phyloP scores from a whole-genome alignment of 30 jellyfish, hydroid and myxozoan species.

The Sanderia malayensis region DNA sequence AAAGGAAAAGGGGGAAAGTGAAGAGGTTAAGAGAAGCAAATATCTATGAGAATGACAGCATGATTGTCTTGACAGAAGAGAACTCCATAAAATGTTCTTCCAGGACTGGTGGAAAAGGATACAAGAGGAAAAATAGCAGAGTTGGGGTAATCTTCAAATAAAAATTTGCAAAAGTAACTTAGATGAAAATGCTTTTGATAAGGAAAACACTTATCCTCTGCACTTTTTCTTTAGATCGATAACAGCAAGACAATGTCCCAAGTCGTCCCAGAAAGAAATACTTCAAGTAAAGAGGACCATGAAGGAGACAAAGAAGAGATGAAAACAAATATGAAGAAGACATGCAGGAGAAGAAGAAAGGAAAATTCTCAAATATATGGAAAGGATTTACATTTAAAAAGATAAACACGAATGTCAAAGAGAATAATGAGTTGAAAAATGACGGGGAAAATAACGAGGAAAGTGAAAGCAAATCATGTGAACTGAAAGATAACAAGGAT shows the following conservation, averaged over 20 bases:
- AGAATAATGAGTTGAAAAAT: background rate
- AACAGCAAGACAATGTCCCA: no score
- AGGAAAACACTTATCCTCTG: no score
- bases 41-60: background rate
- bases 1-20: background rate
- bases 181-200: no score
- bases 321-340: background rate
- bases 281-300: no score
- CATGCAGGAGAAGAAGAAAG: background rate
- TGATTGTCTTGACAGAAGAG: background rate
- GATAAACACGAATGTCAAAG: background rate
- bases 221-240: no score
- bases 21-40: background rate
- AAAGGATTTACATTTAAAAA: background rate
- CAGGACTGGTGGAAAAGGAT: no score
- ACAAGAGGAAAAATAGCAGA: no score
- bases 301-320: no score
- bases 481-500: background rate
- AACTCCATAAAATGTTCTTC: constrained; percentile 16
- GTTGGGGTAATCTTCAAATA: no score
- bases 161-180: no score
- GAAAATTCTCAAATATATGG: background rate
- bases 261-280: constrained; percentile 19
- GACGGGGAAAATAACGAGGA: background rate
- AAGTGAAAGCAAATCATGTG: background rate